These are phyloP conservation scores for Mesocricetus auratus DNA, from an alignment of 2,113 vertebrate species.

Conservation along the genomic window DNA sequence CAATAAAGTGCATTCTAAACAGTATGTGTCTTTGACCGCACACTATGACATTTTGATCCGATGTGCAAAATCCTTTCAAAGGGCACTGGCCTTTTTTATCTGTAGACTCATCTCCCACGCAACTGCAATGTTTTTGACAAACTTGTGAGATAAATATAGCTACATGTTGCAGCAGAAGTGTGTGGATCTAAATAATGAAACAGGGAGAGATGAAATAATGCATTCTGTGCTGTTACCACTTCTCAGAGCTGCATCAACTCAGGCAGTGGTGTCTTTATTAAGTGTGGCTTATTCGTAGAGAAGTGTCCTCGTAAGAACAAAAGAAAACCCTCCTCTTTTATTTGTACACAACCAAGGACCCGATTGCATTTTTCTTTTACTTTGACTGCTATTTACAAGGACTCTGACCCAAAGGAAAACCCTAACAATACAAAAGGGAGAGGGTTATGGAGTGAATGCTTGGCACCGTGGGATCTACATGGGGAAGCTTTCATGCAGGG, in stretches of 20 bases:
- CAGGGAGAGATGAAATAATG: conserved; percentile 55
- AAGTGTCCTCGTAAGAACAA: conserved; percentile 21
- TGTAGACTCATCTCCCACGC: conserved; percentile 37
- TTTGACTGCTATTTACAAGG: conserved; percentile 42
- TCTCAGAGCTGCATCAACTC: conserved; percentile 21
- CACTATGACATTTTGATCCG: conserved; percentile 22
- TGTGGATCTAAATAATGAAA: conserved; percentile 74
- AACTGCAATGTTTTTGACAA: conserved; percentile 59
- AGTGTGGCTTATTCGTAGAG: conserved; percentile 36
- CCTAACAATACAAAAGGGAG: not conserved
- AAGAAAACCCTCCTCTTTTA: conserved; percentile 20
- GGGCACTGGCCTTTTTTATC: conserved; percentile 40
- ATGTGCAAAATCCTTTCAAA: conserved; percentile 53
- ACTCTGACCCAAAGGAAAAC: not conserved
- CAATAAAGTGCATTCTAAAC: not conserved
- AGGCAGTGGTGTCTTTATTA: conserved; percentile 57
- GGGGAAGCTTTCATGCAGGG: not conserved
- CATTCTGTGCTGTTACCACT: not conserved
- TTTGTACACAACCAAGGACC: not conserved
- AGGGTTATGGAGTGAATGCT: not conserved
- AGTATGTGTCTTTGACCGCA: not conserved
- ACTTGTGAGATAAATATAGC: conserved; percentile 71
- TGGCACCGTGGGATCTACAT: not conserved
- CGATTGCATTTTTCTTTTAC: not conserved
- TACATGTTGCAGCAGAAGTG: not conserved